A percentile compares a stretch with the other conserved stretches of the same genome.
These are phyloP conservation scores for Junco hyemalis DNA, from an alignment of 2,113 vertebrate species.

Conservation along the genomic window DNA sequence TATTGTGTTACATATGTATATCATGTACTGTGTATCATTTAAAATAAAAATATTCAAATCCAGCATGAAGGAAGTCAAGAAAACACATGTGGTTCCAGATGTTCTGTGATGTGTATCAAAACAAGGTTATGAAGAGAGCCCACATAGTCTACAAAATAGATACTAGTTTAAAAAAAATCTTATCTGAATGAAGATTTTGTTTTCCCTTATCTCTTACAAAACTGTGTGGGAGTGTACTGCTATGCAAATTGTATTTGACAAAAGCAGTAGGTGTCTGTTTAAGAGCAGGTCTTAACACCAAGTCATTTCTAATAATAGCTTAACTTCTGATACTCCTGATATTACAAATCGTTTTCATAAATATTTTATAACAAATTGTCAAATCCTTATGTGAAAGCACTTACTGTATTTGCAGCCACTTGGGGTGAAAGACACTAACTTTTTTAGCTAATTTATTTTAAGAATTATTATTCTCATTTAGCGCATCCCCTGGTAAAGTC, in stretches of 20 bases:
- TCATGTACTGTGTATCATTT: not conserved
- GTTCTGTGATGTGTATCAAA: not conserved
- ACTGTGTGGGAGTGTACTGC: not conserved
- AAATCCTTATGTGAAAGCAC: not conserved
- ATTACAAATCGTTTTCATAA: not conserved
- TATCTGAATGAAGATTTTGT: not conserved
- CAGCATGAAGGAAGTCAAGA: not conserved
- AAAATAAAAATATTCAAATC: not conserved
- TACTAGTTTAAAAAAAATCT: not conserved
- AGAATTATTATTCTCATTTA: not conserved
- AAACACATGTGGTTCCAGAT: not conserved
- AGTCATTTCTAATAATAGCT: not conserved
- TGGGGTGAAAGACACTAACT: not conserved
- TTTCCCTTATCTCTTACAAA: not conserved
- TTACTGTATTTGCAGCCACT: not conserved
- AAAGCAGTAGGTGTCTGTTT: not conserved
- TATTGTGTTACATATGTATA: not conserved
- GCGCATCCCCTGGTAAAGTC: not conserved
- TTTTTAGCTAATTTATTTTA: not conserved
- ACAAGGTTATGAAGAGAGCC: not conserved
- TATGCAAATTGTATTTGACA: not conserved
- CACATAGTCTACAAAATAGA: not conserved
- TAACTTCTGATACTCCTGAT: not conserved
- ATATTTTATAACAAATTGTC: not conserved
- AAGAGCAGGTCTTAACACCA: not conserved